Conservation (phyloP, 2,888 invertebrate species). For the Drosophila maculinotata region DNA sequence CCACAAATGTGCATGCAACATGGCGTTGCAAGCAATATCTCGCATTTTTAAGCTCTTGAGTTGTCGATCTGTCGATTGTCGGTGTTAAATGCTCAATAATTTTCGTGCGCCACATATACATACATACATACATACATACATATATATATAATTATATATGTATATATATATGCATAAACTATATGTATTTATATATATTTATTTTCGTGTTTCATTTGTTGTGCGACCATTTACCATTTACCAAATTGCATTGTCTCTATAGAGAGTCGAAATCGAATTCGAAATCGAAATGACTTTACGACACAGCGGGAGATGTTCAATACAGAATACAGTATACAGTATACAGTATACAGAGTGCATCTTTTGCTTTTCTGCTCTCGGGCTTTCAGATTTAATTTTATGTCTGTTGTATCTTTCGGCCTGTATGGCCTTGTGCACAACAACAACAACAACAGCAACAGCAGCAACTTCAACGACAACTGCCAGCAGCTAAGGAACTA, state of each 20-base stretch:
- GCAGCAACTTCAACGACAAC: slow-evolving; percentile 21
- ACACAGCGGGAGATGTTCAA: slow-evolving; percentile 80
- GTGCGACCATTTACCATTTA: slow-evolving; percentile 32
- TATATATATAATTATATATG: background rate
- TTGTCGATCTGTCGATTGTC: slow-evolving; percentile 51
- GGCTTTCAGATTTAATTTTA: slow-evolving; percentile 72
- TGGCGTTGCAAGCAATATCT: slow-evolving; percentile 39
- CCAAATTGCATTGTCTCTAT: slow-evolving; percentile 67
- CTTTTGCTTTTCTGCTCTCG: slow-evolving; percentile 40
- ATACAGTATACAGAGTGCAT: slow-evolving; percentile 69
- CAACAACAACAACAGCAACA: slow-evolving; percentile 11
- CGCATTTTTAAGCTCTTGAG: slow-evolving; percentile 28
- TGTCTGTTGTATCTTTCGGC: slow-evolving; percentile 62
- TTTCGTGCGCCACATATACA: slow-evolving; percentile 44
- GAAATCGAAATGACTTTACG: slow-evolving; percentile 65
- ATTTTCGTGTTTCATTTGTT: slow-evolving; percentile 11
- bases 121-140: background rate
- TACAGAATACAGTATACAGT: too few relatives aligned
- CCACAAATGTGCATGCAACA: slow-evolving; percentile 38
- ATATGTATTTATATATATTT: slow-evolving; percentile 6
- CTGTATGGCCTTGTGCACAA: slow-evolving; percentile 64
- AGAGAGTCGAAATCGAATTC: slow-evolving; percentile 49
- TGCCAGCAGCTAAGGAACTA: slow-evolving; percentile 25
- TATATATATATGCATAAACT: slow-evolving; percentile 4
- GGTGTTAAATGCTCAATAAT: slow-evolving; percentile 76